Evolutionary conservation across 1,140 invertebrate species (phyloP), one percentile per base, ranked within the genome.

Genomic region (Eueides isabella): DNA sequence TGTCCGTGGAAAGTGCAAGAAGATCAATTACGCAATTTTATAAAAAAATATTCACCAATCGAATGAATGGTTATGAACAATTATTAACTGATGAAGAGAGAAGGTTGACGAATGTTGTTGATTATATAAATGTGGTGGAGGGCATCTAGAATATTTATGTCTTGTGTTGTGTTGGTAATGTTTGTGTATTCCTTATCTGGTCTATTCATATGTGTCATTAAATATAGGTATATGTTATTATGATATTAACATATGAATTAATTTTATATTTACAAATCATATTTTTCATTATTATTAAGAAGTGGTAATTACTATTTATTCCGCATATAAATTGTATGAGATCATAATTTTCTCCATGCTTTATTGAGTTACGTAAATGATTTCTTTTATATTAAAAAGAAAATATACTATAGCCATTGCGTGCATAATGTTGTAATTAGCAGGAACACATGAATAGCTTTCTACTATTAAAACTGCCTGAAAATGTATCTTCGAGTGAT

Each of bases 41-140:
- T 74, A 85, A 77, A 65, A 83, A 79, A 26, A 41, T 93, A 35
- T 89, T 93, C 71, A 91, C 82, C 62, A 85, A 81, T 19, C 80
- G 77, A 23, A 65, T 78, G 19, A 72, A 74, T 72, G 89, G 89
- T 61, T 94, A 94, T 79, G 87, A 89, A 76, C 85, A 85, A 67
- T 87, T 93, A 77, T 71, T 91, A 35, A 84, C 89, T 9, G 92
- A 93, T 31, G 92, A 94, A 79, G 93, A 94, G 79, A 93, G 87
- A 85, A 93, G 92, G 93, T 93, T 91, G 61, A 82, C 78, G 44
- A 83, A 80, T 73, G 14, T 66, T 71, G 71, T 81, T 63, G 86
- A 92, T 74, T 77, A 80, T 78, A 75, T 76, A 62, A 67, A 72
- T 75, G 76, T 83, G 85, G 91, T 91, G 88, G 91, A 91, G 84